These are phyloP conservation scores for Lasius platythorax DNA, from an alignment of 2,888 invertebrate genomes.

Conservation along the genomic window DNA sequence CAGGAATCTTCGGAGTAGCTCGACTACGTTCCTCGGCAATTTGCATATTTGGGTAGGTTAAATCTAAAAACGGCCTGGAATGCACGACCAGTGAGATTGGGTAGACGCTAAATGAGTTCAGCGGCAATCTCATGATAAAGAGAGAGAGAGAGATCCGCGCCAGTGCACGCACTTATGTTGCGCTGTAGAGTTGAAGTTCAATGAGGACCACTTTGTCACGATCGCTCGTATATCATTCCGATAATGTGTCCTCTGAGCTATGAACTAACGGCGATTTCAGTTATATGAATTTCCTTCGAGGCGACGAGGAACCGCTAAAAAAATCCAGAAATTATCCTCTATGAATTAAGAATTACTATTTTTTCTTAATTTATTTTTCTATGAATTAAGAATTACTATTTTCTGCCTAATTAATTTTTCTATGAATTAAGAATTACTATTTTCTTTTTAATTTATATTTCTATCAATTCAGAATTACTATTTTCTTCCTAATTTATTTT, in stretches of 20 bases:
- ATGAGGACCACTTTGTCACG: conserved; percentile 3
- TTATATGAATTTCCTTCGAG: not conserved
- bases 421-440: no score
- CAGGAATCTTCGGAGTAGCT: conserved; percentile 66
- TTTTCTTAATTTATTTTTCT: not conserved
- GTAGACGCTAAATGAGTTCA: conserved; percentile 75
- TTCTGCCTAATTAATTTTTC: no score
- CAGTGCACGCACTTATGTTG: conserved; percentile 36
- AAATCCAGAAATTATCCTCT: not conserved
- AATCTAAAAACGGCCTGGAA: conserved; percentile 79
- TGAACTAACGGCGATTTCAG: not conserved
- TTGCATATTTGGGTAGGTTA: conserved; percentile 84
- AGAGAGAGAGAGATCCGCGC: conserved; percentile 53
- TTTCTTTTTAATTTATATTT: not conserved
- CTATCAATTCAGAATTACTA: no score
- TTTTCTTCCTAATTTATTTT: no score
- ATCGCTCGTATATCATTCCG: not conserved
- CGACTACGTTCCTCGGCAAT: conserved; percentile 73
- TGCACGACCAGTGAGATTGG: conserved; percentile 77
- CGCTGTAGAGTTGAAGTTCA: not conserved
- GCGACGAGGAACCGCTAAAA: not conserved
- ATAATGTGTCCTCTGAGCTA: not conserved
- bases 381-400: no score
- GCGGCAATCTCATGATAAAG: conserved; percentile 71
- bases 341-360: not conserved